Conservation (phyloP, 2,888 invertebrate species). For the Bombyx huttoni region DNA sequence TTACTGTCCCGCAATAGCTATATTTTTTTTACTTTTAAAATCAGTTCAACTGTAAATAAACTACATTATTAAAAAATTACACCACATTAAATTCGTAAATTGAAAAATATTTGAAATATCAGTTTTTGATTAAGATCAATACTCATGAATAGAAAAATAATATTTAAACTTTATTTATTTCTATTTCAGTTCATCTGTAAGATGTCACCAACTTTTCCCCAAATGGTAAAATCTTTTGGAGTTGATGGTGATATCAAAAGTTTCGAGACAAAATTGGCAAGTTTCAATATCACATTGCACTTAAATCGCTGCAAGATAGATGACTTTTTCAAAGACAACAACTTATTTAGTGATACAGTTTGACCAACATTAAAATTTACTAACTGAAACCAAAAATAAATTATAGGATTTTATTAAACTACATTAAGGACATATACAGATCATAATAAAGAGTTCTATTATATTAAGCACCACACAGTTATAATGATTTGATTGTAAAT, state of each 20-base stretch:
- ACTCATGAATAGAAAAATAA: neutral
- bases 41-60: no score
- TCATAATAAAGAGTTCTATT: no score
- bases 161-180: no score
- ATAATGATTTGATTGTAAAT: no score
- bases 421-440: no score
- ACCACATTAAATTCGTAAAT: no score
- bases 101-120: neutral
- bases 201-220: constrained; percentile 75
- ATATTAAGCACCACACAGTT: no score
- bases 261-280: constrained; percentile 44
- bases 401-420: no score
- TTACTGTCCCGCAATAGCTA: no score
- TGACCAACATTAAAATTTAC: constrained; percentile 1
- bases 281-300: constrained; percentile 68
- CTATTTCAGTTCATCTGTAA: constrained; percentile 74
- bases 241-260: constrained; percentile 40
- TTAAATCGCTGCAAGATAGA: constrained; percentile 73
- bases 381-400: no score
- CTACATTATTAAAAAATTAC: no score
- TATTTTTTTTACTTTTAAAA: no score
- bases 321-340: constrained; percentile 71
- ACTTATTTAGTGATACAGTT: constrained; percentile 50
- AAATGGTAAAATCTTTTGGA: constrained; percentile 63
- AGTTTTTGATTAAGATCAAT: neutral